Percentiles rank a stretch among this genome's conserved stretches.
Evolutionary conservation across 1,140 invertebrate genomes (phyloP).

Genomic region (Penaeus japonicus): DNA sequence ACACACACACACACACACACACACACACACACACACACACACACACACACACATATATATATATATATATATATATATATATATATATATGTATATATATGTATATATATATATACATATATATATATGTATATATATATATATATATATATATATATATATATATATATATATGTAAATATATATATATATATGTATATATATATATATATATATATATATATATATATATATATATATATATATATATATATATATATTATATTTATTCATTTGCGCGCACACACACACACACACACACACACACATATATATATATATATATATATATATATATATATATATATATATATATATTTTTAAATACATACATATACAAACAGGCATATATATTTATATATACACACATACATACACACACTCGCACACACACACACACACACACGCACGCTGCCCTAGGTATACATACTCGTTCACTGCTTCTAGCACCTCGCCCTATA

Average conservation of each 20-base stretch:
- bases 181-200: not conserved
- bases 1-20: no score
- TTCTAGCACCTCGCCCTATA: no score
- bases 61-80: not conserved
- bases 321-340: slow-evolving; percentile 2
- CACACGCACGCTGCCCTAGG: no score
- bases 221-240: not conserved
- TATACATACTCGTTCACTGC: no score
- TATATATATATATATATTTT: not conserved
- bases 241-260: slow-evolving; percentile 14
- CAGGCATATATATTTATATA: no score
- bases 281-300: not conserved
- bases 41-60: no score
- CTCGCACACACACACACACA: no score
- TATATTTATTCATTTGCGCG: not conserved
- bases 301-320: not conserved
- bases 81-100: not conserved
- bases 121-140: slow-evolving; percentile 16
- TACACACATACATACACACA: no score
- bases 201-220: not conserved
- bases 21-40: no score
- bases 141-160: slow-evolving; percentile 9
- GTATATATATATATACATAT: slow-evolving; percentile 17
- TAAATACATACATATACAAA: no score
- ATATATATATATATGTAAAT: not conserved